A percentile compares a stretch with the other conserved stretches of the same genome.
Conservation (phyloP, 2,888 invertebrate species). For the Scaptomyza flava region DNA sequence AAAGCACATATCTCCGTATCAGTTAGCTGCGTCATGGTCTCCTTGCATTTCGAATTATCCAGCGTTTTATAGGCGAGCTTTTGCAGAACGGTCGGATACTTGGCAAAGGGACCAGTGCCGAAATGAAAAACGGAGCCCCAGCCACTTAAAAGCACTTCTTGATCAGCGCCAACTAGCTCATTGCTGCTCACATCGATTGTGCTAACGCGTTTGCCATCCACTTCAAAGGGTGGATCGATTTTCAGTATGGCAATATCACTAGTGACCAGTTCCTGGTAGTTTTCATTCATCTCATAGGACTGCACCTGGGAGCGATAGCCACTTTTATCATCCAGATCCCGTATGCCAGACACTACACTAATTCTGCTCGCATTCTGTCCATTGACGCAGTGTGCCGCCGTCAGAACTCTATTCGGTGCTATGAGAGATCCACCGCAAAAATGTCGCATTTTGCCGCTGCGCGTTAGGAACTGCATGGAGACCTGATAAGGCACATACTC, state of each 20-base stretch:
- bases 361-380: slow-evolving; percentile 77
- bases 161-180: slow-evolving; percentile 73
- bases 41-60: slow-evolving; percentile 77
- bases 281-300: slow-evolving; percentile 80
- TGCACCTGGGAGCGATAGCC: slow-evolving; percentile 74
- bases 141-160: slow-evolving; percentile 78
- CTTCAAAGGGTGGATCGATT: slow-evolving; percentile 75
- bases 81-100: slow-evolving; percentile 80
- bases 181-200: slow-evolving; percentile 83
- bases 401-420: slow-evolving; percentile 80
- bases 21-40: slow-evolving; percentile 77
- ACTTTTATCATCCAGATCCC: slow-evolving; percentile 70
- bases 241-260: slow-evolving; percentile 83
- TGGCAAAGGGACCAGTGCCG: slow-evolving; percentile 78
- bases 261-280: slow-evolving; percentile 80
- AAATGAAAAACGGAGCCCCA: slow-evolving; percentile 83
- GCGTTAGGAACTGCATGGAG: slow-evolving; percentile 76
- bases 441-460: slow-evolving; percentile 74
- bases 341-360: slow-evolving; percentile 76
- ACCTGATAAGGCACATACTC: slow-evolving; percentile 81
- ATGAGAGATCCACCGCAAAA: slow-evolving; percentile 83
- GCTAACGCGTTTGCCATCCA: slow-evolving; percentile 80
- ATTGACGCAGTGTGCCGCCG: slow-evolving; percentile 83
- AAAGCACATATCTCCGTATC: slow-evolving; percentile 83
- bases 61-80: slow-evolving; percentile 79